Evolutionary conservation across 2,797 vertebrate species (phyloP), one percentile per base, ranked within the genome.

Genomic region (Amazona ochrocephala): DNA sequence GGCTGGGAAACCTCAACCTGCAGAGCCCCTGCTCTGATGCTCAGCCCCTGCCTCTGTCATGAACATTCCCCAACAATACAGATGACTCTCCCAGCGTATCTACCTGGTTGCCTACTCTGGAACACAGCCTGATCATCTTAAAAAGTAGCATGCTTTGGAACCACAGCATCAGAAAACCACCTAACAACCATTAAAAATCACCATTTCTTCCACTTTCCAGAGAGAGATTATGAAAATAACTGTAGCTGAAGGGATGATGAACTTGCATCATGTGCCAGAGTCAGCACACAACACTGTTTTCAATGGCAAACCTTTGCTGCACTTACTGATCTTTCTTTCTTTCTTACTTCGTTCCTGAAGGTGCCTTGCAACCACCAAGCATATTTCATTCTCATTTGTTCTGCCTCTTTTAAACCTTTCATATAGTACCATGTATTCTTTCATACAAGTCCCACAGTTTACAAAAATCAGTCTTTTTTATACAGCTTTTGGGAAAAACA

Each of bases 61-160:
- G 1, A 58, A 58, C 9, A 22, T 27, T 60, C 58, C 37, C 32
- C 24, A 64, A 21, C 5, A 66, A 39, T 77, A 45, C 2, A 54
- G 47, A 7, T 5, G 29, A 53, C 30, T 26, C 39, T 75, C 15
- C 4, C 1, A 0, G 20, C 0, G 0, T 2, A 58, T 26, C 10
- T 67, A 37, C 62, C 65, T 1, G 2, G 11, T 29, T 20, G 6
- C 8, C 23, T 82, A 24, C n/a, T 34, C 56, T 30, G 30, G 53
- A 61, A 84, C 61, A 70, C 22, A 24, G 51, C 0, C 3, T 0
- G 0, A 21, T 44, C 32, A 24, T 37, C 32, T 61, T 32, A 22
- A 23, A 47, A 81, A 76, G 30, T 37, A 30, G 6, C 21, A 19
- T 7, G 8, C 48, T 82, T 73, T 51, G 24, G 11, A 85, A 68